phyloP scores from a whole-genome alignment of 1,140 invertebrate species.

The Palaemon carinicauda region DNA sequence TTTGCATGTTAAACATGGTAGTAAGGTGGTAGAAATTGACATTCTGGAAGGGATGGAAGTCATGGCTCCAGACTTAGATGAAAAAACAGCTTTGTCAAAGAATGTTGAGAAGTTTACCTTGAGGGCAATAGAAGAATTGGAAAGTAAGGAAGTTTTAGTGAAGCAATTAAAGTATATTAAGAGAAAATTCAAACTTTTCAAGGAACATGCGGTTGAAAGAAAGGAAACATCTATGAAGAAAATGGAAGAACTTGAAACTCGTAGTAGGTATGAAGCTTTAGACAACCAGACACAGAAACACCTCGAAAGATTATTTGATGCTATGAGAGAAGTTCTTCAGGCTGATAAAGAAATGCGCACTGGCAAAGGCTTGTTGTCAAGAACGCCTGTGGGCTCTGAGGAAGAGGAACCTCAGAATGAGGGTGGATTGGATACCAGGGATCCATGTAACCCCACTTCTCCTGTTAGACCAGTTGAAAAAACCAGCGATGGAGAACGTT shows the following conservation, averaged over 20 bases:
- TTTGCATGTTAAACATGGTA: conserved; percentile 9
- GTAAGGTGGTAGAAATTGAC: conserved; percentile 27
- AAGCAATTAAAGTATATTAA: conserved; percentile 21
- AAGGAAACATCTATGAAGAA: conserved; percentile 35
- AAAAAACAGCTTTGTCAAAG: conserved; percentile 14
- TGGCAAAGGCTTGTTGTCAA: conserved; percentile 25
- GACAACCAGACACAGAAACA: conserved; percentile 32
- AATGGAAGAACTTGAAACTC: conserved; percentile 37
- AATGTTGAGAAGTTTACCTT: conserved; percentile 30
- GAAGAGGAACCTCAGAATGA: no score
- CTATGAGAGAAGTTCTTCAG: conserved; percentile 49
- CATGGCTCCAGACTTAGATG: conserved; percentile 36
- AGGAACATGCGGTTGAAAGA: conserved; percentile 6
- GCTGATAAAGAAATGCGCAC: conserved; percentile 54
- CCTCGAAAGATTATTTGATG: conserved; percentile 40
- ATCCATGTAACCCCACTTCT: no score
- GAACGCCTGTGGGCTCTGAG: not conserved
- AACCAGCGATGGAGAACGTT: not conserved
- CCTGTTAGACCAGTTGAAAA: not conserved
- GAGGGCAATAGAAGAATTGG: not conserved
- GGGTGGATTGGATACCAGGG: not conserved
- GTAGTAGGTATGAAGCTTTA: conserved; percentile 29
- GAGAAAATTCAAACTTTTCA: conserved; percentile 44
- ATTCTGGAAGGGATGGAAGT: conserved; percentile 51
- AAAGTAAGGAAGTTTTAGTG: conserved; percentile 11